Percentiles rank a stretch among this genome's conserved stretches.
Conservation (phyloP, 2,797 vertebrate genomes). For the Acanthiza pusilla region DNA sequence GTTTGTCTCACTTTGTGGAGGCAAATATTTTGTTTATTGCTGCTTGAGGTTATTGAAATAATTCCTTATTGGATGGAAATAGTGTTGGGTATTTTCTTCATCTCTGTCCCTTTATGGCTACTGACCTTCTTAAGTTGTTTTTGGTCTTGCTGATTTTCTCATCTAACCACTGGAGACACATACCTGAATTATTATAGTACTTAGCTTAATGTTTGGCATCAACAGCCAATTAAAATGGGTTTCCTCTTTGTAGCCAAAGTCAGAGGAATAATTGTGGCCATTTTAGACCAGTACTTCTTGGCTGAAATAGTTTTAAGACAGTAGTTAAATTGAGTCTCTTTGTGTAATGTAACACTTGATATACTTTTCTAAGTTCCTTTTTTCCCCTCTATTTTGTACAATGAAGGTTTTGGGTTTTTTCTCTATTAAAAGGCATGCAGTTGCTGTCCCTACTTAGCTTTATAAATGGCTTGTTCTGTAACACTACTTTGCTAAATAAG, state of each 20-base stretch:
- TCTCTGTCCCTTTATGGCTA: not conserved
- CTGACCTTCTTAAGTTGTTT: not conserved
- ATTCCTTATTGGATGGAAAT: not conserved
- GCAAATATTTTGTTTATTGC: not conserved
- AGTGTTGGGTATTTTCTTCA: not conserved
- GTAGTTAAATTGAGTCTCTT: not conserved
- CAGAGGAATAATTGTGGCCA: not conserved
- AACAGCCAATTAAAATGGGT: not conserved
- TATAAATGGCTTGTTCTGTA: not conserved
- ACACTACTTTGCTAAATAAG: not conserved
- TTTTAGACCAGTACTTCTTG: not conserved
- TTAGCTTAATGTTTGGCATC: not conserved
- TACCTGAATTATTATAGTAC: not conserved
- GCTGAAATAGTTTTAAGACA: not conserved
- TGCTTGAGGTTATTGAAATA: not conserved
- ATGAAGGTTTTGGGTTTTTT: fast-evolving
- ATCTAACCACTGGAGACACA: not conserved
- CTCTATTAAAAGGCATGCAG: not conserved
- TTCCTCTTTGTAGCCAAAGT: not conserved
- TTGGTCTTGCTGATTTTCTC: not conserved
- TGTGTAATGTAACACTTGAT: not conserved
- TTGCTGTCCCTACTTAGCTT: not conserved
- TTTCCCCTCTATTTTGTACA: not conserved
- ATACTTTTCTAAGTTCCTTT: not conserved
- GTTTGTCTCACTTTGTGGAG: not conserved